Evolutionary conservation across 2,113 vertebrate genomes (phyloP).

Genomic region (Nyctereutes procyonoides): DNA sequence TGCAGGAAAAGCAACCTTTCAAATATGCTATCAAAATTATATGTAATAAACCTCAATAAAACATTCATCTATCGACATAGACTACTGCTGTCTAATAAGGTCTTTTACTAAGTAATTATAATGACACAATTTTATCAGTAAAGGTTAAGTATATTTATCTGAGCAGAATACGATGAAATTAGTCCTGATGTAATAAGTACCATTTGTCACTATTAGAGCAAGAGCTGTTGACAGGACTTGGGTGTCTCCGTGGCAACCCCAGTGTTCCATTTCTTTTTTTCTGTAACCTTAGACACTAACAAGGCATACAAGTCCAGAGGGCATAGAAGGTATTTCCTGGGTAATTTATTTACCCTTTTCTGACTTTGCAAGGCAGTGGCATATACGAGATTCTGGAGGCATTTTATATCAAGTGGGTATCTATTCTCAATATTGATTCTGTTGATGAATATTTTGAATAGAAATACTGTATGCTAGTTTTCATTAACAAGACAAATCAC

Average conservation of each 20-base stretch:
- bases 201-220: constrained; percentile 95
- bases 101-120: constrained; percentile 96
- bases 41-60: constrained; percentile 81
- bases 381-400: background rate
- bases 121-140: constrained; percentile 94
- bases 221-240: constrained; percentile 93
- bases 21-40: constrained; percentile 72
- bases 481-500: background rate
- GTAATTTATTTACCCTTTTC: constrained; percentile 25
- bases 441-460: background rate
- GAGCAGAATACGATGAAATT: constrained; percentile 94
- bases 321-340: background rate
- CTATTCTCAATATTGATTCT: background rate
- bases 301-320: constrained; percentile 62
- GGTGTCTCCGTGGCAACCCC: constrained; percentile 89
- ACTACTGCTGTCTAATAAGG: constrained; percentile 92
- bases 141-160: constrained; percentile 96
- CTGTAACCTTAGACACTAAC: constrained; percentile 64
- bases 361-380: background rate
- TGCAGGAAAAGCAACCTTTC: background rate
- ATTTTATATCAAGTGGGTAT: background rate
- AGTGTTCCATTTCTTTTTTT: constrained; percentile 46
- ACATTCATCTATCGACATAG: constrained; percentile 87
- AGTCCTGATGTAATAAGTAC: constrained; percentile 97
- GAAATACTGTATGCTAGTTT: background rate